Evolutionary conservation across 30 jellyfish, hydroid and myxozoan genomes (phyloP).

Genomic region (Aurelia aurita): DNA sequence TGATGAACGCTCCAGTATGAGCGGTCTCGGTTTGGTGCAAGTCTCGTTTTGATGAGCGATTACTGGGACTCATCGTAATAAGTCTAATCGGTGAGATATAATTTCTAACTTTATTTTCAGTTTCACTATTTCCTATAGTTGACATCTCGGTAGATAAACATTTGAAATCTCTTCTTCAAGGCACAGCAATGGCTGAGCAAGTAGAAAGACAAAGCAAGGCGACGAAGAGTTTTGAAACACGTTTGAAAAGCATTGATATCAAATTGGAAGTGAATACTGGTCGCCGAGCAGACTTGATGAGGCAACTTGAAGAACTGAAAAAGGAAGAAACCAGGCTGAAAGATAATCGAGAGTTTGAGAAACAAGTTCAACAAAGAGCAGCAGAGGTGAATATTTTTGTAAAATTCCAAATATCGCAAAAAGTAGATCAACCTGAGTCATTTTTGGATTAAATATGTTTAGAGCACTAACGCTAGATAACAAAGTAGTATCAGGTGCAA

Average conservation of each 20-base stretch:
- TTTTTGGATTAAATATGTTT: no score
- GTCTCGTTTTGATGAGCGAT: no score
- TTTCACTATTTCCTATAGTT: not conserved
- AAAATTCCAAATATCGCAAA: not conserved
- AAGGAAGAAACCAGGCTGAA: constrained; percentile 31
- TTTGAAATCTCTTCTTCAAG: not conserved
- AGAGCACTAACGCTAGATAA: no score
- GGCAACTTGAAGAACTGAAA: constrained; percentile 32
- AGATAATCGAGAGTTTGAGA: constrained; percentile 29
- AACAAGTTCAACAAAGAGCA: constrained; percentile 59
- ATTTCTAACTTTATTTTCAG: not conserved
- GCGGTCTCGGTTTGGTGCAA: no score
- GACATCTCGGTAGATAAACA: not conserved
- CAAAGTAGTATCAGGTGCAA: no score
- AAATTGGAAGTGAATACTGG: constrained; percentile 35
- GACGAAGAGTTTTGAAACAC: constrained; percentile 25
- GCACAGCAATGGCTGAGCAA: constrained; percentile 2
- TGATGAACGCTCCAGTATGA: no score
- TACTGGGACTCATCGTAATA: no score
- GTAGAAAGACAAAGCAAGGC: constrained; percentile 34
- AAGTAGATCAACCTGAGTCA: no score
- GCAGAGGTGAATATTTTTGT: constrained; percentile 17
- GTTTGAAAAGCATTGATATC: constrained; percentile 21
- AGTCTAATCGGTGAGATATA: no score
- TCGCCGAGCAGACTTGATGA: constrained; percentile 47